phyloP scores from a whole-genome alignment of 2,797 vertebrate genomes.

The Schizopygopsis malacanthus region DNA sequence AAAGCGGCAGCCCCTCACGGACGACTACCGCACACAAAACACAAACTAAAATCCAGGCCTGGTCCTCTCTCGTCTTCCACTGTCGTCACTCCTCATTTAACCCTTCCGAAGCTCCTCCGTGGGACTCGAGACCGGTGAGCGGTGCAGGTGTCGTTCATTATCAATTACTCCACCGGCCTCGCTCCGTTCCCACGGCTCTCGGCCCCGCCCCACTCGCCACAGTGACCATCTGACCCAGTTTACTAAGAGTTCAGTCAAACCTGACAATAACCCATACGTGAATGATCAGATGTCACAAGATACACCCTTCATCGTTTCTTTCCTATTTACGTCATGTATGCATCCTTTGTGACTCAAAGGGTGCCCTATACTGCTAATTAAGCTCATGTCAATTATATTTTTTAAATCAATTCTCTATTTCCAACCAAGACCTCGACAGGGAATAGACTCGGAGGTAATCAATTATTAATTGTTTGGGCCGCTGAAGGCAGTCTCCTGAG shows the following conservation, averaged over 20 bases:
- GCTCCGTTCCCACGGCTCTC: too few species aligned
- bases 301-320: constrained; percentile 6
- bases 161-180: too few species aligned
- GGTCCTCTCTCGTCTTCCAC: too few species aligned
- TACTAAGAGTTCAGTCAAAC: too few species aligned
- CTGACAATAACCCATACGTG: neutral
- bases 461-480: constrained; percentile 72
- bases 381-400: neutral
- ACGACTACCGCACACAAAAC: too few species aligned
- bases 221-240: neutral
- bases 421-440: constrained; percentile 59
- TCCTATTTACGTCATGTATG: neutral
- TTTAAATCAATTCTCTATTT: constrained; percentile 53
- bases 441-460: constrained; percentile 63
- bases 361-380: neutral
- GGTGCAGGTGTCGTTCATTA: too few species aligned
- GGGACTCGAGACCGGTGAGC: too few species aligned
- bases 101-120: too few species aligned
- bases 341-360: neutral
- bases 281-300: neutral
- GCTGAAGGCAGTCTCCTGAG: constrained; percentile 61
- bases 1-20: too few species aligned
- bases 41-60: too few species aligned
- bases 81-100: too few species aligned
- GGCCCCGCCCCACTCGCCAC: too few species aligned